A percentile compares a stretch with the other conserved stretches of the same genome.
phyloP scores from a whole-genome alignment of 2,113 vertebrate genomes.

The Gopherus evgoodei region DNA sequence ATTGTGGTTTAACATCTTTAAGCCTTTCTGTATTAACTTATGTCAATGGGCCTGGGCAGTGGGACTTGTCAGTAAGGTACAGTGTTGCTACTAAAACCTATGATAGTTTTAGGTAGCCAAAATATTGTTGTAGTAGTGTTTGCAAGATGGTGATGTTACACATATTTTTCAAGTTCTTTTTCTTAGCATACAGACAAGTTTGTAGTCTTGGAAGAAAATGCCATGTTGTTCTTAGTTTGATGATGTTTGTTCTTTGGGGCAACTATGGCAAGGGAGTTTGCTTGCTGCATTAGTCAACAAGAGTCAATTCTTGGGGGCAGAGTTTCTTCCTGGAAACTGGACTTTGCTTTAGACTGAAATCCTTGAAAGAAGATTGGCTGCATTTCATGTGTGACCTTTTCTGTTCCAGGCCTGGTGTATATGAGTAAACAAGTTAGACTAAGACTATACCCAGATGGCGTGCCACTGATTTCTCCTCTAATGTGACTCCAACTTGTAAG shows the following conservation, averaged over 20 bases:
- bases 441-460: background rate
- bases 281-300: background rate
- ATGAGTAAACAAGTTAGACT: background rate
- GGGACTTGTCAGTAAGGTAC: background rate
- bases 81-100: background rate
- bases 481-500: background rate
- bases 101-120: background rate
- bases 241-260: background rate
- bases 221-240: background rate
- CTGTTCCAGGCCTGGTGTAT: background rate
- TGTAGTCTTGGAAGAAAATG: background rate
- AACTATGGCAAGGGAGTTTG: background rate
- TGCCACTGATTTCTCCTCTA: background rate
- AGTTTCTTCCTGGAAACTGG: background rate
- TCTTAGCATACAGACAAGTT: background rate
- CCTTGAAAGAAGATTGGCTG: background rate
- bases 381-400: background rate
- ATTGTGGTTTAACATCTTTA: background rate
- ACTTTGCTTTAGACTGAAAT: accelerated
- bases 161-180: background rate
- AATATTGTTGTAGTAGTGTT: background rate
- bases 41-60: background rate
- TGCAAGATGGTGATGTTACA: background rate
- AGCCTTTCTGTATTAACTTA: background rate
- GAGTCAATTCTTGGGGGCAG: background rate